Evolutionary conservation across 2,888 invertebrate species (phyloP).

Genomic region (Tachina fera): DNA sequence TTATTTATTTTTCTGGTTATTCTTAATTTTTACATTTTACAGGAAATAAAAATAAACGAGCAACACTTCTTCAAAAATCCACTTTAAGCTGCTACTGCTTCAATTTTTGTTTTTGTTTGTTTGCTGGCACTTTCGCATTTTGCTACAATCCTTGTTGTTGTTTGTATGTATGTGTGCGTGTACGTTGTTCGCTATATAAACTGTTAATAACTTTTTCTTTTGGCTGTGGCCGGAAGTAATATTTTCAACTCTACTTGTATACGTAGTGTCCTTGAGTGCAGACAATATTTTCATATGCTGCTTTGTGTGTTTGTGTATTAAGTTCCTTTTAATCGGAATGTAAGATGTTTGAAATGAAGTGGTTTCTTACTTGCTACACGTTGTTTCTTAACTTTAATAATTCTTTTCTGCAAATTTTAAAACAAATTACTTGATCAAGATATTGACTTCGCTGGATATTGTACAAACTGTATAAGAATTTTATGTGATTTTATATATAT

Average conservation of each 20-base stretch:
- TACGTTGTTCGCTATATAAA: conserved; percentile 24
- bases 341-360: conserved; percentile 44
- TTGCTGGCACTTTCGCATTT: conserved; percentile 15
- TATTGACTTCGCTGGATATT: background rate
- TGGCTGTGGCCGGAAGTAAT: conserved; percentile 24
- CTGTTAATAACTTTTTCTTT: conserved; percentile 55
- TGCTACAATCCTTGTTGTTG: conserved; percentile 3
- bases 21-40: conserved; percentile 34
- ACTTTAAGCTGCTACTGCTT: conserved; percentile 43
- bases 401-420: background rate
- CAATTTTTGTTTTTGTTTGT: conserved; percentile 29
- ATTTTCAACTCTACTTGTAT: conserved; percentile 14
- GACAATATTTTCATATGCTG: conserved; percentile 3
- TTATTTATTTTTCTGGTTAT: conserved; percentile 13
- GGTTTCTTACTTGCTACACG: conserved; percentile 9
- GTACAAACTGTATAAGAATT: background rate
- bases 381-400: background rate
- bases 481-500: background rate
- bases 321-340: conserved; percentile 46
- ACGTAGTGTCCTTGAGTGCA: conserved; percentile 45
- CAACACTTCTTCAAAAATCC: conserved; percentile 22
- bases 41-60: conserved; percentile 21
- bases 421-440: conserved; percentile 3
- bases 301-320: background rate
- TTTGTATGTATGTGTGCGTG: background rate